Evolutionary conservation across 2,113 vertebrate genomes (phyloP).

Genomic region (Dromiciops gliroides): DNA sequence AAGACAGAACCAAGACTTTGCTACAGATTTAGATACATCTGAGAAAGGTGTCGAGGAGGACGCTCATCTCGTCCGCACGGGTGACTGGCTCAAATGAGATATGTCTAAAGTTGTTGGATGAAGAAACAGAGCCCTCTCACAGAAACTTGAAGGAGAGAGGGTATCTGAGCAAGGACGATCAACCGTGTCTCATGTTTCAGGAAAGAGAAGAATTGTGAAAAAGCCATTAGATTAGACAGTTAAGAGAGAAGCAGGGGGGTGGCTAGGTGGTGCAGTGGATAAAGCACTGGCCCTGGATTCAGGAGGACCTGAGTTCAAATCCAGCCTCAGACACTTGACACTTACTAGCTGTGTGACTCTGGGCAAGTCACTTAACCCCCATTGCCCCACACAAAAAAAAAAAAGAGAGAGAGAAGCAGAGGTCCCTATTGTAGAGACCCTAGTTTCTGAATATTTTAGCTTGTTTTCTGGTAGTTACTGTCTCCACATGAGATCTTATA

Average conservation of each 20-base stretch:
- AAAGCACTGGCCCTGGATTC: no score
- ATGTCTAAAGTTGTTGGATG: neutral
- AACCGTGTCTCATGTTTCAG: neutral
- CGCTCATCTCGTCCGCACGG: neutral
- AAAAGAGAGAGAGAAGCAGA: neutral
- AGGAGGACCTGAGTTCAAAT: no score
- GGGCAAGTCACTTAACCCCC: no score
- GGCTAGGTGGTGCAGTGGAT: no score
- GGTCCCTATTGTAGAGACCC: neutral
- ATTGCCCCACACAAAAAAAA: no score
- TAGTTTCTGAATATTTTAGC: neutral
- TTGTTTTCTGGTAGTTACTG: constrained; percentile 4
- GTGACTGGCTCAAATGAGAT: neutral
- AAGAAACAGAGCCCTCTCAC: neutral
- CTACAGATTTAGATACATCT: neutral
- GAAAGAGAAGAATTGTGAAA: neutral
- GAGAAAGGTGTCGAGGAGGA: neutral
- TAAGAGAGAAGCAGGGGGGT: no score
- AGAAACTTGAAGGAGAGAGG: neutral
- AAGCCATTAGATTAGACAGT: neutral
- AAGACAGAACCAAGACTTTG: no score
- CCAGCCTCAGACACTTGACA: no score
- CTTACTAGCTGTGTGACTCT: no score
- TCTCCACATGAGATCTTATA: constrained; percentile 30
- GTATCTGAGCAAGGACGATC: neutral